phyloP scores from a whole-genome alignment of 1,140 invertebrate species.

The Triops longicaudatus region DNA sequence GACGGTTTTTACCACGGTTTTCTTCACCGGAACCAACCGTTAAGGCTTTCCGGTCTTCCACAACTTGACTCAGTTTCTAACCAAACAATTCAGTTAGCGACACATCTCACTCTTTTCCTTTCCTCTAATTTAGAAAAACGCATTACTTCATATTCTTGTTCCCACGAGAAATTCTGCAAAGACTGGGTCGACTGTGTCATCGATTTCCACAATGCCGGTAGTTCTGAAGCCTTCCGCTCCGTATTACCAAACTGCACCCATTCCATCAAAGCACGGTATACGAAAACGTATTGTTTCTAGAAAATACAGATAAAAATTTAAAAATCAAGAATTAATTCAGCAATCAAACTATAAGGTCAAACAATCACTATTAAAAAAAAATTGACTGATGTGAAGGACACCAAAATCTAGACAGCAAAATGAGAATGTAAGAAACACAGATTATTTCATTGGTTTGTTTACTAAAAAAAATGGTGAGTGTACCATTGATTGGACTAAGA shows the following conservation, averaged over 20 bases:
- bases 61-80: slow-evolving; percentile 64
- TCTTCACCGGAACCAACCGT: slow-evolving; percentile 72
- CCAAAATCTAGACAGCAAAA: too few relatives aligned
- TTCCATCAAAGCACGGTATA: slow-evolving; percentile 89
- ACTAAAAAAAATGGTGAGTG: slow-evolving; percentile 32
- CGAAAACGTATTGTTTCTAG: slow-evolving; percentile 95
- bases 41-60: slow-evolving; percentile 72
- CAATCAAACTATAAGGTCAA: too few relatives aligned
- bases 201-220: background rate
- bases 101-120: slow-evolving; percentile 49
- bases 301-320: slow-evolving; percentile 30
- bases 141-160: slow-evolving; percentile 7
- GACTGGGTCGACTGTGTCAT: background rate
- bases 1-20: slow-evolving; percentile 78
- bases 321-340: background rate
- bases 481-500: slow-evolving; percentile 82
- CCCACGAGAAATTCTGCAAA: background rate
- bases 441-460: too few relatives aligned
- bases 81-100: slow-evolving; percentile 44
- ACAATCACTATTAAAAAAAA: too few relatives aligned
- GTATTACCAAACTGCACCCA: slow-evolving; percentile 89
- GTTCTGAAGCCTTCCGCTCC: slow-evolving; percentile 43
- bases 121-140: background rate
- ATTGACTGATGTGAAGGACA: too few relatives aligned
- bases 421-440: too few relatives aligned